phyloP scores from a whole-genome alignment of 2,113 vertebrate species.

The Pipa parva region DNA sequence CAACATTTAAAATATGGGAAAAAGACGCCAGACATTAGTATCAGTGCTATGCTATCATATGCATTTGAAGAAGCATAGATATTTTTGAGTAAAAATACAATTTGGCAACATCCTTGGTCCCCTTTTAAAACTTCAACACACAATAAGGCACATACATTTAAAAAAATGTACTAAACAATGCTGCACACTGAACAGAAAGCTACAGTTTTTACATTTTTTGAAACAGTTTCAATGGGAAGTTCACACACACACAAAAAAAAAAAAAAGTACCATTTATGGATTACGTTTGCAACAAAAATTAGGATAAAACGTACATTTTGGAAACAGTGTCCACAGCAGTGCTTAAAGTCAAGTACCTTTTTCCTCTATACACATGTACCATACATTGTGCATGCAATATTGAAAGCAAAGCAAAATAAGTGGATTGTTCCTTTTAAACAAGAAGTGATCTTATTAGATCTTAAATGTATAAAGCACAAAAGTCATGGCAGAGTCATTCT shows the following conservation, averaged over 20 bases:
- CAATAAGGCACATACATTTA: constrained; percentile 92
- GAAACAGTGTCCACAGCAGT: constrained; percentile 24
- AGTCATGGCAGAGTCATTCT: neutral
- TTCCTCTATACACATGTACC: constrained; percentile 14
- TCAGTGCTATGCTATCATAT: constrained; percentile 54
- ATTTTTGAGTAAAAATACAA: too few species aligned
- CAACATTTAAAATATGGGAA: constrained; percentile 35
- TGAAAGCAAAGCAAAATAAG: constrained; percentile 12
- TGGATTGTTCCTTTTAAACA: constrained; percentile 29
- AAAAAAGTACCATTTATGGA: constrained; percentile 17
- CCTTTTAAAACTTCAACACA: constrained; percentile 63
- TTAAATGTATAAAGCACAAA: neutral
- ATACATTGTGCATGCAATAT: constrained; percentile 13
- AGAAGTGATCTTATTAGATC: constrained; percentile 10
- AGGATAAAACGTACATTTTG: constrained; percentile 7
- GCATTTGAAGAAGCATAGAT: constrained; percentile 25
- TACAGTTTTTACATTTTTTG: neutral
- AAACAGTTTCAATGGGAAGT: too few species aligned
- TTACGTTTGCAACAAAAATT: neutral
- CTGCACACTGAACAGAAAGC: neutral
- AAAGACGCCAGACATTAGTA: constrained; percentile 55
- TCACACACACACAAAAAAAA: too few species aligned
- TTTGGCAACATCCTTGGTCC: constrained; percentile 74
- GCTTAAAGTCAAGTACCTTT: constrained; percentile 23
- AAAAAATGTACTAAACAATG: constrained; percentile 48